Evolutionary conservation across 2,888 invertebrate genomes (phyloP), one percentile per base, ranked within the genome.

Genomic region (Tenthredo amoena): DNA sequence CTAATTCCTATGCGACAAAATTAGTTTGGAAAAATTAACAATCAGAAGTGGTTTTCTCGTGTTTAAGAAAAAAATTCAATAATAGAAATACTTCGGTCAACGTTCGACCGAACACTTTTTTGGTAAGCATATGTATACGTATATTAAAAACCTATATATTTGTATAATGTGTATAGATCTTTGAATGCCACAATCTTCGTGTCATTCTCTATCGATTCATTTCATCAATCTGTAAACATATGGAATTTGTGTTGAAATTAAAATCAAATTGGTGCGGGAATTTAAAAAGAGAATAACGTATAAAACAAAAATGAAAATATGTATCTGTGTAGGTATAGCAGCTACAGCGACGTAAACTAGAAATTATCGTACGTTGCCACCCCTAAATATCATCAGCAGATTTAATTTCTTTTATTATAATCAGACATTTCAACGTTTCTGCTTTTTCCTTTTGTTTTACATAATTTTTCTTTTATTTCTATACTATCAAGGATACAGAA

Each of bases 331-430:
- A 18, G 50, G 21, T 62, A 26, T 26, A 62, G 10, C 26, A 62
- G 26, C 12, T 26, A 3, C 62, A 62, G 62, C 31, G 71, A 71
- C 71, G 71, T 71, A 71, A 71, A 71, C 12, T 71, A 34, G n/a
- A 31, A 34, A 71, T 37, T 71, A 37, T 71, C 71, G 71, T 71
- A 71, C 71, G 71, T 71, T n/a, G 62, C n/a, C 6, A 40, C 34
- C n/a, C 15, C 37, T 9, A 71, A n/a, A 71, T 71, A 6, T 37
- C 9, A 37, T 71, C 34, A n/a, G 7, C 18, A 68, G 12, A 34
- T 65, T 21, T 12, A 3, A 65, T 21, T 65, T 26, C 7, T 15
- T 34, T 5, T 9, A 40, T 58, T 21, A 21, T n/a, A 21, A n/a
- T 68, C 15, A 31, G 1, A 21, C 34, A 18, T n/a, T 34, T 37